A percentile compares a stretch with the other conserved stretches of the same genome.
phyloP scores from a whole-genome alignment of 2,797 vertebrate species.

The Acomys russatus region DNA sequence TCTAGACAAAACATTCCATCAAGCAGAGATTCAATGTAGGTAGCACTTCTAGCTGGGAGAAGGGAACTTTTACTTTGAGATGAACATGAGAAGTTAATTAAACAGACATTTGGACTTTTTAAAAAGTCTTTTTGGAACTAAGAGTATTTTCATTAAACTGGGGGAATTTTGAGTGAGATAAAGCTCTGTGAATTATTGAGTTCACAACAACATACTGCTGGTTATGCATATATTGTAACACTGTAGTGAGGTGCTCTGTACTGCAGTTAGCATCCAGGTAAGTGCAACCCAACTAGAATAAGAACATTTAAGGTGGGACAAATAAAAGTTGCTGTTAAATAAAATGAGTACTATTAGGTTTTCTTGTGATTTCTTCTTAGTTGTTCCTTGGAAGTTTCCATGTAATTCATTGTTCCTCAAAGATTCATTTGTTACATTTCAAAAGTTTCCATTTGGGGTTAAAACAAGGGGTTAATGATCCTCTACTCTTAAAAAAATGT shows the following conservation, averaged over 20 bases:
- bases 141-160: slow-evolving; percentile 25
- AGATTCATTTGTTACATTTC: background rate
- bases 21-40: background rate
- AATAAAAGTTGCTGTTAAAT: slow-evolving; percentile 20
- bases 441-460: slow-evolving; percentile 33
- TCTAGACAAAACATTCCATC: background rate
- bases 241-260: background rate
- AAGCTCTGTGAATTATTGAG: background rate
- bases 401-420: background rate
- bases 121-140: background rate
- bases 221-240: background rate
- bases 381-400: background rate
- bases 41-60: background rate
- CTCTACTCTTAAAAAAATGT: background rate
- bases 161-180: slow-evolving; percentile 14
- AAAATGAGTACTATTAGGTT: background rate
- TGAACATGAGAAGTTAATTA: slow-evolving; percentile 27
- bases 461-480: background rate
- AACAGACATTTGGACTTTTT: background rate
- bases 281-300: background rate
- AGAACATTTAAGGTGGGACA: background rate
- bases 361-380: slow-evolving; percentile 18
- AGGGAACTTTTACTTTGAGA: background rate
- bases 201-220: background rate
- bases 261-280: background rate